These are phyloP conservation scores for Microctonus hyperodae DNA, from an alignment of 2,888 invertebrate genomes.

Conservation along the genomic window DNA sequence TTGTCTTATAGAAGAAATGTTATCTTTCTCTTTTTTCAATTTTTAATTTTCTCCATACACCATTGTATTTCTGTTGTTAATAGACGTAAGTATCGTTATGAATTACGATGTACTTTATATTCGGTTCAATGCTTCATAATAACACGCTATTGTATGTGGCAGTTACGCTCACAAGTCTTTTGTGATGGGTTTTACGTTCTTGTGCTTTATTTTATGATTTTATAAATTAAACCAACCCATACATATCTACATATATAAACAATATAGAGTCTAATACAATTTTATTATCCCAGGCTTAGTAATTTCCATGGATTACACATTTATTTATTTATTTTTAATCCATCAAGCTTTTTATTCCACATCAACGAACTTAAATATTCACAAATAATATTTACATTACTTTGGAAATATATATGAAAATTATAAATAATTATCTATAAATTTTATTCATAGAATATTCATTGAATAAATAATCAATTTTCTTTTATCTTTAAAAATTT, in stretches of 20 bases:
- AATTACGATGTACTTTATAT: background rate
- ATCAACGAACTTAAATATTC: too few species aligned
- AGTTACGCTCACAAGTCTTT: background rate
- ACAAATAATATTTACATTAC: too few species aligned
- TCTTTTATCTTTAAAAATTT: background rate
- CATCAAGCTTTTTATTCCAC: too few species aligned
- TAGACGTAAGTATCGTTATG: background rate
- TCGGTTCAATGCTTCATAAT: background rate
- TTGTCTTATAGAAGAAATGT: background rate
- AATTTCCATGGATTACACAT: background rate
- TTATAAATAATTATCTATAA: too few species aligned
- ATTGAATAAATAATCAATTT: background rate
- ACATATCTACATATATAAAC: too few species aligned
- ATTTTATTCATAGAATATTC: too few species aligned
- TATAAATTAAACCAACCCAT: background rate
- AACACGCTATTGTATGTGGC: background rate
- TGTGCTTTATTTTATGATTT: slow-evolving; percentile 1
- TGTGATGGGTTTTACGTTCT: background rate
- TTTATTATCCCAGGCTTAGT: background rate
- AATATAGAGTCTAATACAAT: background rate
- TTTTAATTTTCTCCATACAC: background rate
- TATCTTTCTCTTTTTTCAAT: background rate
- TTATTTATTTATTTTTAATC: background rate
- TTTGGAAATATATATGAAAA: too few species aligned
- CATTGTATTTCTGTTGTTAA: background rate